These are phyloP conservation scores for Gymnoscelis rufifasciata DNA, from an alignment of 2,888 invertebrate genomes.

Conservation along the genomic window DNA sequence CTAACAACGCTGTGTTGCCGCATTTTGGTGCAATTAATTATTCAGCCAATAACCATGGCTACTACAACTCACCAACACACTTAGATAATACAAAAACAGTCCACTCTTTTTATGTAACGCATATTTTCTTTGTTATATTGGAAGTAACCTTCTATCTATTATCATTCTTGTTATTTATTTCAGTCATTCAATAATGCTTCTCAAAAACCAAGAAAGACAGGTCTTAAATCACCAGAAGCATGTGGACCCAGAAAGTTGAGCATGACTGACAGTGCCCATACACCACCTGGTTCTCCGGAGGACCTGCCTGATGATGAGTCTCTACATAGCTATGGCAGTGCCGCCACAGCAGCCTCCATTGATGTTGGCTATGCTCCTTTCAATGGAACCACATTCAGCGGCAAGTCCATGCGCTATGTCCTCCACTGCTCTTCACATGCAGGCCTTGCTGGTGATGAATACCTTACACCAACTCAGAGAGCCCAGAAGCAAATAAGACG, in stretches of 20 bases:
- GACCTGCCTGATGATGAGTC: slow-evolving; percentile 87
- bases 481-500: slow-evolving; percentile 89
- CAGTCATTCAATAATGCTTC: slow-evolving; percentile 66
- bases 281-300: slow-evolving; percentile 81
- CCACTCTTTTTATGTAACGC: too few relatives aligned
- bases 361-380: slow-evolving; percentile 90
- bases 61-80: background rate
- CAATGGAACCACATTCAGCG: slow-evolving; percentile 85
- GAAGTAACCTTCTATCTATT: too few relatives aligned
- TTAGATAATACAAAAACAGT: background rate
- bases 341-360: slow-evolving; percentile 88
- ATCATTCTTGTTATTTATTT: slow-evolving; percentile 34
- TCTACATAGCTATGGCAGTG: slow-evolving; percentile 87
- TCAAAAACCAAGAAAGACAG: slow-evolving; percentile 61
- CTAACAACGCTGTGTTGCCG: background rate
- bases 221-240: slow-evolving; percentile 57
- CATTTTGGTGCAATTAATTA: slow-evolving; percentile 15
- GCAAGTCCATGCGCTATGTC: slow-evolving; percentile 86
- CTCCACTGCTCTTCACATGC: slow-evolving; percentile 91
- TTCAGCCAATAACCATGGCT: background rate
- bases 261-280: slow-evolving; percentile 74
- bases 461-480: slow-evolving; percentile 92
- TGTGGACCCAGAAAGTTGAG: slow-evolving; percentile 58
- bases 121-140: too few relatives aligned
- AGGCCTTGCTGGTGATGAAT: slow-evolving; percentile 87